Evolutionary conservation across 2,888 invertebrate genomes (phyloP).

Genomic region (Pollenia griseotomentosa): DNA sequence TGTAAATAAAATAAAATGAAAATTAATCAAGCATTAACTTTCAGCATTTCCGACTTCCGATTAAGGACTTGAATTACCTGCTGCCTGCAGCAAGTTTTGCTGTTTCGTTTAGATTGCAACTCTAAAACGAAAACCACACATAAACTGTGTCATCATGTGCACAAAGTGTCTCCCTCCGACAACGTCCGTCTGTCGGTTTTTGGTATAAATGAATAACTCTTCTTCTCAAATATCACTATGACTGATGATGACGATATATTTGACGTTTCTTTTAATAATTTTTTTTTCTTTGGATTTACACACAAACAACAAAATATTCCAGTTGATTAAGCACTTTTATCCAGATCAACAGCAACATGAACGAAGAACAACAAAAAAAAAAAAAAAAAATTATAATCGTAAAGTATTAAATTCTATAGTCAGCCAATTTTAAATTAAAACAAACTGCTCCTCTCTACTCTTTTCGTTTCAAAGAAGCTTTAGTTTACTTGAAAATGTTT

Average conservation of each 20-base stretch:
- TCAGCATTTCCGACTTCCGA: slow-evolving; percentile 82
- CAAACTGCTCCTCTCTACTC: background rate
- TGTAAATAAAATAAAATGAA: slow-evolving; percentile 45
- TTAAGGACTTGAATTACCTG: slow-evolving; percentile 78
- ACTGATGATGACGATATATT: slow-evolving; percentile 53
- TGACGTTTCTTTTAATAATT: slow-evolving; percentile 33
- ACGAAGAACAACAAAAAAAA: slow-evolving; percentile 10
- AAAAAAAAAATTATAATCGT: background rate
- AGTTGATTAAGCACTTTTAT: slow-evolving; percentile 82
- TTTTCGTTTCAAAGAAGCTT: slow-evolving; percentile 37
- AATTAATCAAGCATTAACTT: slow-evolving; percentile 78
- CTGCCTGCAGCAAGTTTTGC: slow-evolving; percentile 50
- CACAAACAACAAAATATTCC: slow-evolving; percentile 75
- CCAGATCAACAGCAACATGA: slow-evolving; percentile 74
- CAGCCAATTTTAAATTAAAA: slow-evolving; percentile 50
- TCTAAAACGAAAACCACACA: slow-evolving; percentile 71
- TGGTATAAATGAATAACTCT: slow-evolving; percentile 55
- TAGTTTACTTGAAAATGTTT: slow-evolving; percentile 35
- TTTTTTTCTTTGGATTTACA: slow-evolving; percentile 23
- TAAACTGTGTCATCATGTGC: slow-evolving; percentile 65
- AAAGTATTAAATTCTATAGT: slow-evolving; percentile 65
- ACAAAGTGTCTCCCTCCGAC: background rate
- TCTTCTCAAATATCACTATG: slow-evolving; percentile 71
- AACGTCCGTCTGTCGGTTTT: slow-evolving; percentile 9
- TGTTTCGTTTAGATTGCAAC: slow-evolving; percentile 31